Percentiles rank a stretch among this genome's conserved stretches.
Evolutionary conservation across 1,140 invertebrate genomes (phyloP).

Genomic region (Bombus superbus): DNA sequence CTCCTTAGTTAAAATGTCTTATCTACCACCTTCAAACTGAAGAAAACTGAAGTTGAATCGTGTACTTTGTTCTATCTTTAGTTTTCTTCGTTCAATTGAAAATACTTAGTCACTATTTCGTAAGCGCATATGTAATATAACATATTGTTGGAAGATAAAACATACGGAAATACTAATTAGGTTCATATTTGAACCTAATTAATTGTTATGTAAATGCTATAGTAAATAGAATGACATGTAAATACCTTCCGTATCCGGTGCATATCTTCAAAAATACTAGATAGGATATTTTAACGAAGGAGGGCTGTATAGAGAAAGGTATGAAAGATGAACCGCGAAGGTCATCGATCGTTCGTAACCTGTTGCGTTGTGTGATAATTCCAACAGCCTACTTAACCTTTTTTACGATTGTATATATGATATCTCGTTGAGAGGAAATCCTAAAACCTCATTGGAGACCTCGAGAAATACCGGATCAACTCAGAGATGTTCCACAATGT

Average conservation of each 20-base stretch:
- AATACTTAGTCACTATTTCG: not conserved
- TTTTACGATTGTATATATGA: slow-evolving; percentile 14
- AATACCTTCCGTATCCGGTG: too few relatives aligned
- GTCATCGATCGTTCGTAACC: slow-evolving; percentile 5
- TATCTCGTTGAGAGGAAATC: not conserved
- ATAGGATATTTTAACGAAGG: not conserved
- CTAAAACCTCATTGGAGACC: not conserved
- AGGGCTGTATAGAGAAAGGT: not conserved
- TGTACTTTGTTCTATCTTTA: not conserved
- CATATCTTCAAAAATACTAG: not conserved
- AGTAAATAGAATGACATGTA: too few relatives aligned
- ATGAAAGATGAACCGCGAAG: not conserved
- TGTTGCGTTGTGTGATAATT: slow-evolving; percentile 44
- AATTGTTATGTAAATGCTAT: too few relatives aligned
- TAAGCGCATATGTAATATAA: not conserved
- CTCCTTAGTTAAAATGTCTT: not conserved
- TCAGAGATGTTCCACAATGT: not conserved
- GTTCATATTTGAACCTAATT: too few relatives aligned
- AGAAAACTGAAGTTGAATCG: too few relatives aligned
- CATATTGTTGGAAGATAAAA: not conserved
- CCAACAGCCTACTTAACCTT: not conserved
- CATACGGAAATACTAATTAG: not conserved
- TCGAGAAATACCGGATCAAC: too few relatives aligned
- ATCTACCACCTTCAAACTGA: not conserved
- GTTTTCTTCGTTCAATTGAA: not conserved